Evolutionary conservation across 2,797 vertebrate species (phyloP).

Genomic region (Merluccius polli): DNA sequence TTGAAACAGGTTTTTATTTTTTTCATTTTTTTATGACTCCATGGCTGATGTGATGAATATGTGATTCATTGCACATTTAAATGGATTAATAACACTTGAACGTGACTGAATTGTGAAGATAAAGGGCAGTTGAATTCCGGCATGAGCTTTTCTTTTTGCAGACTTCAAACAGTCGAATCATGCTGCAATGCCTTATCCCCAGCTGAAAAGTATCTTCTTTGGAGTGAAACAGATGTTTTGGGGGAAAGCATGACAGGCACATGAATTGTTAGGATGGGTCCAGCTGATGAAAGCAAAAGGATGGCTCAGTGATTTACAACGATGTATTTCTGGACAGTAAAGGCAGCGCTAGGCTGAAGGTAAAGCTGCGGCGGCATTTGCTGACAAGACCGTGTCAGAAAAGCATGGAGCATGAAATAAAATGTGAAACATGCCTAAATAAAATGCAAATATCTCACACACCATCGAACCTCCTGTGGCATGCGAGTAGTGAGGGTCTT

Average conservation of each 20-base stretch:
- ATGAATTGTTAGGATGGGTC: neutral
- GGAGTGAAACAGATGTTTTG: neutral
- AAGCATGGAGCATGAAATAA: neutral
- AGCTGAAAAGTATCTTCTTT: neutral
- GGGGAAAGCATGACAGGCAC: neutral
- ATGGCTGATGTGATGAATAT: neutral
- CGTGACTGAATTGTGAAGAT: neutral
- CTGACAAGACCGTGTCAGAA: neutral
- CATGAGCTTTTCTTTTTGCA: neutral
- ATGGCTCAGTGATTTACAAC: neutral
- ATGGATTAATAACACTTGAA: neutral
- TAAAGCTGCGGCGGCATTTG: neutral
- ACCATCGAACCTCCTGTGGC: conserved; percentile 15
- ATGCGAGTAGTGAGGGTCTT: conserved; percentile 24
- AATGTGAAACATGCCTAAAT: conserved; percentile 2
- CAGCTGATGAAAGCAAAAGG: neutral
- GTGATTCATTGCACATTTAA: neutral
- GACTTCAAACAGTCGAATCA: neutral
- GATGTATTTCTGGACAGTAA: neutral
- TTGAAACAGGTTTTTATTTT: neutral
- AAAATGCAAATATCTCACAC: conserved; percentile 18
- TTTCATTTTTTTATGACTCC: neutral
- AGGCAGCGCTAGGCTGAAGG: neutral
- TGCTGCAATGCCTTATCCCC: neutral
- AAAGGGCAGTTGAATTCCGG: neutral